Evolutionary conservation across 2,113 vertebrate genomes (phyloP).

Genomic region (Cinclus mexicanus): DNA sequence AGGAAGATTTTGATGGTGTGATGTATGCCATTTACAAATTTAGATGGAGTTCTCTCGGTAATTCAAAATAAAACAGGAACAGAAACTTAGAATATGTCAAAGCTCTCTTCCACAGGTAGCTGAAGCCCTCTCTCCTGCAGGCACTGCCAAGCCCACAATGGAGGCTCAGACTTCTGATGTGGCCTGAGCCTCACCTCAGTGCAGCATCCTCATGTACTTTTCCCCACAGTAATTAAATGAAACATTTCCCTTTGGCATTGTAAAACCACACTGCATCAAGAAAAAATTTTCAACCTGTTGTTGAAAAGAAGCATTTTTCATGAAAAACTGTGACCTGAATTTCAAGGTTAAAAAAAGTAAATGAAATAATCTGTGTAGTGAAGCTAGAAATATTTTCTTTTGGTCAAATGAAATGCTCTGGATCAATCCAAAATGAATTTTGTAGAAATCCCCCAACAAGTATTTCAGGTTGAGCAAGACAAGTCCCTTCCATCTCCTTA

Average conservation of each 20-base stretch:
- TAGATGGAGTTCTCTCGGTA: not conserved
- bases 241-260: not conserved
- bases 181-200: not conserved
- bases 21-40: not conserved
- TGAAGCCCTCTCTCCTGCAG: not conserved
- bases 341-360: slow-evolving; percentile 36
- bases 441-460: not conserved
- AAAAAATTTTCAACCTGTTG: not conserved
- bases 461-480: slow-evolving; percentile 40
- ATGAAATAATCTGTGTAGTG: slow-evolving; percentile 2
- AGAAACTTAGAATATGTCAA: not conserved
- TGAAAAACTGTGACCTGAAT: not conserved
- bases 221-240: not conserved
- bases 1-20: not conserved
- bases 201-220: not conserved
- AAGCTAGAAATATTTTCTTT: slow-evolving; percentile 18
- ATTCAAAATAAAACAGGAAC: not conserved
- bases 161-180: not conserved
- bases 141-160: fast-evolving
- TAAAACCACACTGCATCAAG: not conserved
- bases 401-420: slow-evolving; percentile 26
- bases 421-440: slow-evolving; percentile 59
- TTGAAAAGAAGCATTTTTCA: not conserved
- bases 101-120: not conserved
- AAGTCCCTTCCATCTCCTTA: slow-evolving; percentile 49